Conservation (phyloP, 2,888 invertebrate genomes). For the Temnothorax unifasciatus region DNA sequence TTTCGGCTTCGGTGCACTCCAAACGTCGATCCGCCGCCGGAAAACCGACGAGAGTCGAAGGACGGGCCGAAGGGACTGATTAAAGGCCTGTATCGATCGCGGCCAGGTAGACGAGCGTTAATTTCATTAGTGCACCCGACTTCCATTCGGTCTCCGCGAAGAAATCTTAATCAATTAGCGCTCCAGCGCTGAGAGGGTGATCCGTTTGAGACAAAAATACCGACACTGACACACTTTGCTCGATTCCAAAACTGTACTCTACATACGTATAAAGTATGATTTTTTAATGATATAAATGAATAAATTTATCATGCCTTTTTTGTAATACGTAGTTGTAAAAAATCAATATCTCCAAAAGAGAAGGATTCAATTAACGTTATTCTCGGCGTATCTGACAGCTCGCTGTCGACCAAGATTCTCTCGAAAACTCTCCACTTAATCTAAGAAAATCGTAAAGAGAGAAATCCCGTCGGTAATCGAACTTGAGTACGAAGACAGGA, state of each 20-base stretch:
- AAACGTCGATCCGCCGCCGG: slow-evolving; percentile 68
- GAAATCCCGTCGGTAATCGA: slow-evolving; percentile 62
- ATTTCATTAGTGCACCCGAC: slow-evolving; percentile 66
- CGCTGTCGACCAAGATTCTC: slow-evolving; percentile 41
- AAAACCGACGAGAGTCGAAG: slow-evolving; percentile 56
- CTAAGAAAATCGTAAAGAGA: slow-evolving; percentile 66
- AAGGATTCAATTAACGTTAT: slow-evolving; percentile 67
- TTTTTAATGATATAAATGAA: background rate
- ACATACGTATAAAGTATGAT: background rate
- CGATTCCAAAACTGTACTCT: slow-evolving; percentile 9
- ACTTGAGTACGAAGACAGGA: slow-evolving; percentile 49
- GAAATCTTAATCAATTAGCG: slow-evolving; percentile 63
- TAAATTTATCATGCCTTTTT: background rate
- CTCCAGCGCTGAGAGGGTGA: slow-evolving; percentile 8
- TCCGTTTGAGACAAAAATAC: slow-evolving; percentile 38
- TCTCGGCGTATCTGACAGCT: slow-evolving; percentile 55
- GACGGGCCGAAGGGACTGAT: slow-evolving; percentile 71
- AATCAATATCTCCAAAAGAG: background rate
- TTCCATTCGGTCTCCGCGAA: slow-evolving; percentile 24
- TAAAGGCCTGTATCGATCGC: slow-evolving; percentile 73
- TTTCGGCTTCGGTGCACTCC: slow-evolving; percentile 73
- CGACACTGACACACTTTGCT: background rate
- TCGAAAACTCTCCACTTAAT: slow-evolving; percentile 61
- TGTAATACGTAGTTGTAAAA: background rate
- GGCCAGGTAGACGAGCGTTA: slow-evolving; percentile 63